Evolutionary conservation across 2,113 vertebrate genomes (phyloP), one percentile per base, ranked within the genome.

Genomic region (Urocolius indicus): DNA sequence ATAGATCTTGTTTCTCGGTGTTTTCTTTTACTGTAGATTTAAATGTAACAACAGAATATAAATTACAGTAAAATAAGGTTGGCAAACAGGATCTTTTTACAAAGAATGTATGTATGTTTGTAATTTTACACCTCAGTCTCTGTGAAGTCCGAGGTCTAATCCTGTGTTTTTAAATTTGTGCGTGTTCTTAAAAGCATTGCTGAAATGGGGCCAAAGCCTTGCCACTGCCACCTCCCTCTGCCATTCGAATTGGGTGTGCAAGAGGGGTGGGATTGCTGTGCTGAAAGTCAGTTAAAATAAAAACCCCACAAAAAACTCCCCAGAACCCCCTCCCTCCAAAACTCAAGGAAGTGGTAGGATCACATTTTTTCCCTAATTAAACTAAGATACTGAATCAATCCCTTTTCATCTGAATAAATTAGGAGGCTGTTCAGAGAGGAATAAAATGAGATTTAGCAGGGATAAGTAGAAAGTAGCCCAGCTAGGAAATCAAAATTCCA

Each of bases 361-460:
- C 80, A 34, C 76, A 13, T 80, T 94, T 93, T 90, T 34, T 83
- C 83, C 86, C 83, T 94, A 87, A 93, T 97, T 95, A 93, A 92
- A 96, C 89, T 92, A 90, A 96, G 96, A 94, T 97, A 95, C 95
- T 90, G 93, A 96, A 97, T 97, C 96, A 97, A 92, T 98, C 95
- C 94, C 11, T 95, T 96, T 96, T 96, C 84, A 90, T 97, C 93
- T 97, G 97, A 98, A 97, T 98, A 98, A 98, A 98, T 97, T 97
- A 96, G 93, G 97, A 93, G 92, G 68, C 94, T 92, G 76, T 95
- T 90, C 75, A 81, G 89, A 58, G 92, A 91, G 95, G 97, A 97
- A 95, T 97, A 92, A 98, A 97, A 96, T 95, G 96, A 96, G 97
- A 96, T 93, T 95, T 95, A 97, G 82, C 92, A 81, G 76, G 96